These are phyloP conservation scores for Amblyraja radiata DNA, from an alignment of 2,797 vertebrate species.

Conservation along the genomic window DNA sequence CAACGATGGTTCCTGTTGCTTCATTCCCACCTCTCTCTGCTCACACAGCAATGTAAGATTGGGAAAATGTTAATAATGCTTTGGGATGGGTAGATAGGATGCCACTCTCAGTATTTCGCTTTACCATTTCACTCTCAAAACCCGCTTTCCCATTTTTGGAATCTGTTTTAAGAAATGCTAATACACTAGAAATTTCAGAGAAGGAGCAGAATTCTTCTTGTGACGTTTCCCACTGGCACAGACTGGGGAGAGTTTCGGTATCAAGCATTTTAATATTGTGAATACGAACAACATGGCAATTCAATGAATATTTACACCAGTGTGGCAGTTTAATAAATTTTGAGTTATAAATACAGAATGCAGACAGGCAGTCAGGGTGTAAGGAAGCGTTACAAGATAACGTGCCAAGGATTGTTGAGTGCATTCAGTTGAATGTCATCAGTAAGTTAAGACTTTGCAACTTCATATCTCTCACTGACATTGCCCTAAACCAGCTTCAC, in stretches of 20 bases:
- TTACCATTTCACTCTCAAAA: too few species aligned
- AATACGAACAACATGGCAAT: background rate
- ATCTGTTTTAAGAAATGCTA: background rate
- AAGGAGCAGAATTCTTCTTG: background rate
- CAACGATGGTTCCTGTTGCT: too few species aligned
- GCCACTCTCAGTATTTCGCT: background rate
- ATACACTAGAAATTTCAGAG: background rate
- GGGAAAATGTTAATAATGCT: background rate
- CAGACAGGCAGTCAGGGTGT: background rate
- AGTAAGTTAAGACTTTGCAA: background rate
- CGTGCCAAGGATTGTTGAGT: background rate
- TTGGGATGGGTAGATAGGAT: background rate
- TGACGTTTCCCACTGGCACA: background rate
- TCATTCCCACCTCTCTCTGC: background rate
- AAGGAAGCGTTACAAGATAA: background rate
- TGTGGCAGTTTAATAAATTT: background rate
- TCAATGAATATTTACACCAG: background rate
- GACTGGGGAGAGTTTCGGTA: background rate
- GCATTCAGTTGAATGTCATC: background rate
- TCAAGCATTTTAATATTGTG: background rate
- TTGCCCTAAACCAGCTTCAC: background rate
- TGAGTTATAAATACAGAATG: background rate
- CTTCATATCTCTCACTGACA: background rate
- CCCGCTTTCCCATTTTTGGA: background rate
- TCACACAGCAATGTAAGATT: background rate